Base-by-base conservation (phyloP, 2,113 vertebrate genomes). In the Vulpes vulpes region DNA sequence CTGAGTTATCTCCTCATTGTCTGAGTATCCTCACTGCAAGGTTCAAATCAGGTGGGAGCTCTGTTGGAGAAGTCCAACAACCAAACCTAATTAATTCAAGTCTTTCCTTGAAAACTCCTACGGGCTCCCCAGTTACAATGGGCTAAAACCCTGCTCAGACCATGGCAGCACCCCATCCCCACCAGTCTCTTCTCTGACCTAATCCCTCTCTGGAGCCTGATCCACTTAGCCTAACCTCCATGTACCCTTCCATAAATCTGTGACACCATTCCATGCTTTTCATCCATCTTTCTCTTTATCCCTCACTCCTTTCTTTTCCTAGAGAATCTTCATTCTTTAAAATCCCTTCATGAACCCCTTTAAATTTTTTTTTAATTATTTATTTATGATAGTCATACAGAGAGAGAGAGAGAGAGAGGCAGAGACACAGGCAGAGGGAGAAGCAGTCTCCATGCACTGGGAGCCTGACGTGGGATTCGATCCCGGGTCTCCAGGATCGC, bases 141-240 rank as follows among this genome's bases (percentile, higher is more conserved):
- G 10, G 35, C 67, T 62, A 32, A 83, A 91, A 1, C 10, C 10
- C 1, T 25, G 25, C 11, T 59, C 9, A 15, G 22, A 35, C 32
- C 5, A 0, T 12, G 25, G 19, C 6, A 2, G 0, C 1, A 11
- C 6, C 12, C 6, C 2, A 4, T 6, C 19, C 8, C 7, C 11
- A 30, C 8, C 2, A 0, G 43, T 3, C 4, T 20, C 16, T 59
- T 8, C 17, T 38, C 53, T 60, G 38, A 11, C 5, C 20, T 78
- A 17, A 57, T 5, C 3, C 17, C 2, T 43, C 16, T 49, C 16
- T 12, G 16, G 4, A 12, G 5, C 3, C 19, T 59, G 14, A 16
- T 27, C 35, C n/a, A 10, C 15, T 14, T 8, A 60, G 1, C 19
- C 5, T 0, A 11, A 9, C 55, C 0, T 0, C 92, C 15, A 1